Conservation (phyloP, 2,113 vertebrate species). For the Mesoclemmys tuberculata region DNA sequence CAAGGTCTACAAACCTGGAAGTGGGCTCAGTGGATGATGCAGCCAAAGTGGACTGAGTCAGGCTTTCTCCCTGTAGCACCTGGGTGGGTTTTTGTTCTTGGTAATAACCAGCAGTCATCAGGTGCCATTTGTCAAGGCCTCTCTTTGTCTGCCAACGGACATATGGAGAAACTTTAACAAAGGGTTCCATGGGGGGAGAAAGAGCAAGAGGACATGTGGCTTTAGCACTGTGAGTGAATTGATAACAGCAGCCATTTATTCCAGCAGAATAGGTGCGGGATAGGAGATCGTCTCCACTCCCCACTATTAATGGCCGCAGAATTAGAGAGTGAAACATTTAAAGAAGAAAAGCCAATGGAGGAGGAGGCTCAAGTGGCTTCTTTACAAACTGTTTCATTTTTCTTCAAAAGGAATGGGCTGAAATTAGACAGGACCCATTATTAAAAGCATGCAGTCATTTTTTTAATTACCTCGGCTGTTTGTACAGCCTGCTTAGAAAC, state of each 20-base stretch:
- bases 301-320: neutral
- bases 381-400: slow-evolving; percentile 27
- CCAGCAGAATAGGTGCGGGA: rapidly evolving
- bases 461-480: slow-evolving; percentile 45
- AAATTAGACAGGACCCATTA: slow-evolving; percentile 33
- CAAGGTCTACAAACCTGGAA: rapidly evolving
- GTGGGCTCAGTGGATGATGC: neutral
- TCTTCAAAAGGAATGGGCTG: slow-evolving; percentile 40
- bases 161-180: neutral
- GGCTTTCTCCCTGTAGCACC: neutral
- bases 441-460: slow-evolving; percentile 25
- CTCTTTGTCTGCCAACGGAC: neutral
- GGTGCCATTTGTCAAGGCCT: neutral
- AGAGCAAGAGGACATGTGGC: neutral
- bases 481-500: neutral
- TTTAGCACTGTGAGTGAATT: neutral
- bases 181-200: neutral
- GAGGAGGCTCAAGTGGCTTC: neutral
- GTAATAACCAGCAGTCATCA: neutral
- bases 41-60: rapidly evolving
- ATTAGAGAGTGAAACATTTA: neutral
- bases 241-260: neutral
- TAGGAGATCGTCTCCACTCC: neutral
- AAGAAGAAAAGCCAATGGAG: neutral
- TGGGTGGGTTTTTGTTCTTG: neutral